Conservation (phyloP, 2,888 invertebrate genomes). For the Conomelus anceps region DNA sequence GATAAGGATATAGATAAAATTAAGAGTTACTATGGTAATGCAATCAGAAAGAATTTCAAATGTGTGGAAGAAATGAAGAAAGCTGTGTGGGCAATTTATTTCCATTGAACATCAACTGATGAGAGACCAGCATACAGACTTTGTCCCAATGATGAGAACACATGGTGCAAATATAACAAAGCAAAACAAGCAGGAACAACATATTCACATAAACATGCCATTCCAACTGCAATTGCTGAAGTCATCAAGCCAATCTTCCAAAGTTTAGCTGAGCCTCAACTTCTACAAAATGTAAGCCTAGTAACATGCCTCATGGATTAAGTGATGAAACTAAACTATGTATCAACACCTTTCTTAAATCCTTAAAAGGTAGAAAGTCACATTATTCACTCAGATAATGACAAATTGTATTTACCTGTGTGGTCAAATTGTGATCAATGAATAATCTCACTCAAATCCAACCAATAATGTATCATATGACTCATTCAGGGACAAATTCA, state of each 20-base stretch:
- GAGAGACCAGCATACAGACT: neutral
- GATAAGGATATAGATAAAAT: neutral
- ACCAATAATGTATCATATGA: neutral
- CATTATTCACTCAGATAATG: neutral
- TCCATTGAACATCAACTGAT: neutral
- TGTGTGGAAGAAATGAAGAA: neutral
- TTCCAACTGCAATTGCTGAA: neutral
- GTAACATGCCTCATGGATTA: too few relatives aligned
- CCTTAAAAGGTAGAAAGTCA: neutral
- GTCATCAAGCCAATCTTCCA: neutral
- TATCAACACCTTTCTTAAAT: too few relatives aligned
- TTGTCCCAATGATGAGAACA: neutral
- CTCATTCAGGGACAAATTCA: conserved; percentile 3
- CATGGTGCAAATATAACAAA: neutral
- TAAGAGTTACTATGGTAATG: neutral
- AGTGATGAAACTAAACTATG: too few relatives aligned
- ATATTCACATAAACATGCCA: neutral
- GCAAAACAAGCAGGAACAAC: neutral
- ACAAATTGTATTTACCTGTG: neutral
- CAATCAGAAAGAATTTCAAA: neutral
- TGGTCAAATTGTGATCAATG: neutral
- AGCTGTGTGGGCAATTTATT: neutral
- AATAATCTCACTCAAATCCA: neutral
- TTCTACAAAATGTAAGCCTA: too few relatives aligned
- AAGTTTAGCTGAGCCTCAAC: too few relatives aligned